Evolutionary conservation across 2,113 vertebrate species (phyloP).

Genomic region (Campylomormyrus numenius): DNA sequence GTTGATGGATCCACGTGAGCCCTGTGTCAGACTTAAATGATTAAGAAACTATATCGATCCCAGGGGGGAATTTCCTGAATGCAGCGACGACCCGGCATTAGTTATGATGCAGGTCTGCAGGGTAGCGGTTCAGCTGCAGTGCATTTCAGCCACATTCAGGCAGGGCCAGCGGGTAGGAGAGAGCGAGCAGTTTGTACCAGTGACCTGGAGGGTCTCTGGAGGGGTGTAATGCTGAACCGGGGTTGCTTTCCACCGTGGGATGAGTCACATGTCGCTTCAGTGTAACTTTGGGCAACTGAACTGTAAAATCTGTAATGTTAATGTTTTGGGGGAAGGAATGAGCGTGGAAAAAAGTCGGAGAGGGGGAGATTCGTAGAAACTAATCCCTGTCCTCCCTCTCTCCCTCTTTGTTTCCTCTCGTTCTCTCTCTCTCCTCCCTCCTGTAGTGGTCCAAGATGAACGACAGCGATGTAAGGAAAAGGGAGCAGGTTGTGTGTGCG

Average conservation of each 20-base stretch:
- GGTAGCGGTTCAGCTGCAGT: neutral
- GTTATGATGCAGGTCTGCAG: neutral
- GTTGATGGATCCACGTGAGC: neutral
- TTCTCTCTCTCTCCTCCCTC: slow-evolving; percentile 59
- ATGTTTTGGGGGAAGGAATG: slow-evolving; percentile 20
- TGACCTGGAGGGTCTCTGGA: neutral
- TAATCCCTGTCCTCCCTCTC: slow-evolving; percentile 63
- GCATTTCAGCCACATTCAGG: neutral
- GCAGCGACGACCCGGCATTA: neutral
- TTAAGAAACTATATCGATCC: neutral
- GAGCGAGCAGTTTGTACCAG: neutral
- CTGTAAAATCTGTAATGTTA: neutral
- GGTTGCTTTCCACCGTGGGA: neutral
- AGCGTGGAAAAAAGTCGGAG: slow-evolving; percentile 30
- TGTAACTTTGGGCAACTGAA: neutral
- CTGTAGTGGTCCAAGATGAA: slow-evolving; percentile 71
- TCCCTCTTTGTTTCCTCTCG: slow-evolving; percentile 55
- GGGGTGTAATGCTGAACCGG: neutral
- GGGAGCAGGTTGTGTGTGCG: slow-evolving; percentile 41
- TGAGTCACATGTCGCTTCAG: neutral
- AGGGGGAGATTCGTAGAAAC: slow-evolving; percentile 55
- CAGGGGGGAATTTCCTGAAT: neutral
- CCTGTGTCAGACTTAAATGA: neutral
- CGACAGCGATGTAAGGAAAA: slow-evolving; percentile 68
- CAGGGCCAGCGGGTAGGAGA: neutral